Conservation (phyloP, 2,797 vertebrate genomes). For the Pseudochaenichthys georgianus region DNA sequence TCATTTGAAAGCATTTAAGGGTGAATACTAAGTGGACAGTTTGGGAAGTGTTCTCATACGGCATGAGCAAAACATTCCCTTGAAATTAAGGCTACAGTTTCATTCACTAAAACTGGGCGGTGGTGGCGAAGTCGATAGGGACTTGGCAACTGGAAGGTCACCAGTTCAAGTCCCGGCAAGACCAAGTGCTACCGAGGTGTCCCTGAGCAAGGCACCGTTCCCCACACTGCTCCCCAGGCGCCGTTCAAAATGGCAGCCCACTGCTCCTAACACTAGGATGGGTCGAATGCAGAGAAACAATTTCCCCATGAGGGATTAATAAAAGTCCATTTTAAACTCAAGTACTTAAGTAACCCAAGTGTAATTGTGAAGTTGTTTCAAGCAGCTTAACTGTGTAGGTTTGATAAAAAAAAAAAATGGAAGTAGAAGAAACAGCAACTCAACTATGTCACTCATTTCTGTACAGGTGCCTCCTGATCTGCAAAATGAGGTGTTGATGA, state of each 20-base stretch:
- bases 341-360: neutral
- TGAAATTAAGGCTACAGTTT: neutral
- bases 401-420: neutral
- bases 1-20: slow-evolving; percentile 17
- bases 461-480: slow-evolving; percentile 93
- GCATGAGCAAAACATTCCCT: slow-evolving; percentile 1
- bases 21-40: neutral
- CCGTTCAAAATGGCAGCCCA: too few species aligned
- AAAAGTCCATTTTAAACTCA: neutral
- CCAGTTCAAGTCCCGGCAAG: too few species aligned
- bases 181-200: too few species aligned
- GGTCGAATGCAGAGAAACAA: too few species aligned
- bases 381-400: neutral
- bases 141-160: too few species aligned
- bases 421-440: neutral
- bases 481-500: slow-evolving; percentile 96
- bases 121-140: too few species aligned
- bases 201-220: too few species aligned
- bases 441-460: neutral
- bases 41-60: neutral
- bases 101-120: neutral
- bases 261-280: too few species aligned
- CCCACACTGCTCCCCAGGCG: too few species aligned
- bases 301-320: too few species aligned
- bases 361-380: neutral